Conservation (phyloP, 1,140 invertebrate species). For the Ips typographus region DNA sequence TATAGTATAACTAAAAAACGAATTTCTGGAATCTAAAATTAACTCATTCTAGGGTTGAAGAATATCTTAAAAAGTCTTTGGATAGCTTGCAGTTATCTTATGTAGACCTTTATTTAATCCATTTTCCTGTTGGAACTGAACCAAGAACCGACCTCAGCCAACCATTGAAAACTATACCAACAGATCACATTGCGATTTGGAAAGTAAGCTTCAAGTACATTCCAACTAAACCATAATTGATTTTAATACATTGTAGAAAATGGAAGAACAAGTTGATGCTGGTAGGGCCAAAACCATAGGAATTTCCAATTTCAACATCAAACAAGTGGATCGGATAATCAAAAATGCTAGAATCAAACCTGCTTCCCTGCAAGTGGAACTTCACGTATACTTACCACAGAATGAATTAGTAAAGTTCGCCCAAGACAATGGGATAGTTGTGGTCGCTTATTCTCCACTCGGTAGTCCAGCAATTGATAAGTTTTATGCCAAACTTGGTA, state of each 20-base stretch:
- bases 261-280: conserved; percentile 69
- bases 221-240: not conserved
- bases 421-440: conserved; percentile 64
- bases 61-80: conserved; percentile 67
- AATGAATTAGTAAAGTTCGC: conserved; percentile 72
- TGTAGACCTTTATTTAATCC: conserved; percentile 81
- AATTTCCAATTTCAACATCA: conserved; percentile 74
- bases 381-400: conserved; percentile 83
- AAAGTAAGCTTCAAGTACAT: conserved; percentile 56
- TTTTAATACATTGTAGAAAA: conserved; percentile 56
- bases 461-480: conserved; percentile 65
- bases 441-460: conserved; percentile 82
- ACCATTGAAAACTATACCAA: conserved; percentile 57
- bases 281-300: conserved; percentile 69
- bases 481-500: conserved; percentile 51
- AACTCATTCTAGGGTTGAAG: conserved; percentile 43
- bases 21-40: not conserved
- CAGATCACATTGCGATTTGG: conserved; percentile 71
- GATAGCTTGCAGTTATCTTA: conserved; percentile 72
- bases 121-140: conserved; percentile 72
- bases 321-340: conserved; percentile 66
- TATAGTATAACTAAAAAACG: not conserved
- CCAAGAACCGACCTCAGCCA: conserved; percentile 51
- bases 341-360: conserved; percentile 67
- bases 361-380: conserved; percentile 73